A percentile compares a stretch with the other conserved stretches of the same genome.
phyloP scores from a whole-genome alignment of 2,113 vertebrate genomes.

The Aix galericulata region DNA sequence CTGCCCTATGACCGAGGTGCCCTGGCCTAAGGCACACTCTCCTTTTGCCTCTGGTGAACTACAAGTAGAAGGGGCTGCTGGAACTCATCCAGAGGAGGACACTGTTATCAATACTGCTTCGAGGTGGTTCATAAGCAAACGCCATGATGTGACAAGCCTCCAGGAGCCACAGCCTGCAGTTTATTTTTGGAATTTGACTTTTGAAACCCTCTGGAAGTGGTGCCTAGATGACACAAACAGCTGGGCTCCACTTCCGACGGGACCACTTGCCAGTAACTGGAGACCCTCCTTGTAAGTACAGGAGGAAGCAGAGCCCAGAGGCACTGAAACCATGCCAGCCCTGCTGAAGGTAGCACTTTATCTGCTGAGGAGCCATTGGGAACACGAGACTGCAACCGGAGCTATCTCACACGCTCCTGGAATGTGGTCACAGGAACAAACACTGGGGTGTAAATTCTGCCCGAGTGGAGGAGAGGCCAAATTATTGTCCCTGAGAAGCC shows the following conservation, averaged over 20 bases:
- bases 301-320: constrained; percentile 12
- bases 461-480: neutral
- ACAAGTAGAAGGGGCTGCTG: neutral
- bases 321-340: neutral
- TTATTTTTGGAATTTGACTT: neutral
- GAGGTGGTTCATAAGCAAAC: neutral
- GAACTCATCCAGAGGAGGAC: neutral
- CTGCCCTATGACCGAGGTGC: rapidly evolving
- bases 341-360: neutral
- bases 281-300: neutral
- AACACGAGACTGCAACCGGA: constrained; percentile 4
- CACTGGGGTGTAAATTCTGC: constrained; percentile 1
- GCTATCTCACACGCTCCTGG: constrained; percentile 13
- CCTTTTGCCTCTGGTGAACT: neutral
- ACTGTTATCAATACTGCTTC: neutral
- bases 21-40: neutral
- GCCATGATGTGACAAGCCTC: neutral
- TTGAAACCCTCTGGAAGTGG: neutral
- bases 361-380: neutral
- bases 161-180: neutral
- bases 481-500: neutral
- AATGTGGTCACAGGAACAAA: constrained; percentile 38
- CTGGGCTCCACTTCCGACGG: constrained; percentile 12
- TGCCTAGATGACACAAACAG: neutral
- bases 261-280: constrained; percentile 7